phyloP scores from a whole-genome alignment of 2,113 vertebrate species.

The Propithecus coquereli region DNA sequence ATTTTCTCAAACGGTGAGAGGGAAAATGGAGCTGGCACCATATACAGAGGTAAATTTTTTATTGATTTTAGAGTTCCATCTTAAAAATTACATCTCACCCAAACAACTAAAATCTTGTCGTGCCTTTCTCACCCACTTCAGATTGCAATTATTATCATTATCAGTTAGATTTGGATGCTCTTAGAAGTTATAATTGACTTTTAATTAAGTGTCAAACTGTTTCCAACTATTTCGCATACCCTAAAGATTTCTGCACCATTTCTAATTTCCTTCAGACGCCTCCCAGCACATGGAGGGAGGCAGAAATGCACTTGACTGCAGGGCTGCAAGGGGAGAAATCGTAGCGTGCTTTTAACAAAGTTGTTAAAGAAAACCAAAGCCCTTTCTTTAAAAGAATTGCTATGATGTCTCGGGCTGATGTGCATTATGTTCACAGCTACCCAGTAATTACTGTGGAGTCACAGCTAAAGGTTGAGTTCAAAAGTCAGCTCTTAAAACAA shows the following conservation, averaged over 20 bases:
- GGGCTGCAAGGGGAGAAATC: conserved; percentile 5
- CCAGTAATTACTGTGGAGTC: neutral
- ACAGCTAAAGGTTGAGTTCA: neutral
- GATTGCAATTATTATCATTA: conserved; percentile 60
- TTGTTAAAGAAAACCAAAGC: conserved; percentile 57
- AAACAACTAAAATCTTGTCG: conserved; percentile 49
- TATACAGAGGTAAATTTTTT: neutral
- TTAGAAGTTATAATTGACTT: conserved; percentile 76
- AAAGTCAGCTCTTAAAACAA: neutral
- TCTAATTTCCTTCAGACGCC: conserved; percentile 41
- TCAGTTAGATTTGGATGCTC: conserved; percentile 65
- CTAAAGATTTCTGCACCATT: conserved; percentile 57
- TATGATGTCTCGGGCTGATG: conserved; percentile 26
- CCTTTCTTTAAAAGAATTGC: neutral
- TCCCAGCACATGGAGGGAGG: conserved; percentile 3
- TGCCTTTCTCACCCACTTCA: conserved; percentile 42
- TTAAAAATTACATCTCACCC: neutral
- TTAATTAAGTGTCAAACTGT: conserved; percentile 74
- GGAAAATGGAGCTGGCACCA: neutral
- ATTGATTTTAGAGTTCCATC: neutral
- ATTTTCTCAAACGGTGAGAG: neutral
- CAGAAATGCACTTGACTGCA: conserved; percentile 33
- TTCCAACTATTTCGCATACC: neutral
- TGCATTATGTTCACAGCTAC: neutral
- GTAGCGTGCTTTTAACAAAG: conserved; percentile 6